Conservation (phyloP, 2,113 vertebrate genomes). For the Australoheros scitulus region DNA sequence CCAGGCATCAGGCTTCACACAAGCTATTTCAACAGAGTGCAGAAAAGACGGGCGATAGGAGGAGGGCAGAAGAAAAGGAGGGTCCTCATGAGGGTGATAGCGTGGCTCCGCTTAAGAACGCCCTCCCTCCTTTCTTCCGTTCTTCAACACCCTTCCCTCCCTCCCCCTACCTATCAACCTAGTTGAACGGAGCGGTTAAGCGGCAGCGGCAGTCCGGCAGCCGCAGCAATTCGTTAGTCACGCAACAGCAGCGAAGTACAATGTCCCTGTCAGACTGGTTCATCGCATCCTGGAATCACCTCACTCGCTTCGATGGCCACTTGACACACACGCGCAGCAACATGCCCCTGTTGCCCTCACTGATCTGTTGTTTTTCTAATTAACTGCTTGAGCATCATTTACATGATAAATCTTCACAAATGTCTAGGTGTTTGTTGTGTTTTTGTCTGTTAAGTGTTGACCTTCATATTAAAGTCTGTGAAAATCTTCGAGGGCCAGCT, state of each 20-base stretch:
- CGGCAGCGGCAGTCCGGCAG: slow-evolving; percentile 13
- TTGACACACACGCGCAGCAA: slow-evolving; percentile 2
- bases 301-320: slow-evolving; percentile 1
- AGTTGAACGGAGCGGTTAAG: slow-evolving; percentile 61
- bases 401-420: neutral
- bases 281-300: slow-evolving; percentile 45
- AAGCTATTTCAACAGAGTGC: slow-evolving; percentile 38
- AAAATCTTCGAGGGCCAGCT: neutral
- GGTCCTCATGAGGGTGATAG: slow-evolving; percentile 33
- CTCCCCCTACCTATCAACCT: slow-evolving; percentile 25
- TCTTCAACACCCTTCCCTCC: neutral
- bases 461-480: neutral
- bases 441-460: neutral
- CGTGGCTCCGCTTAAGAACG: slow-evolving; percentile 50
- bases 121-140: slow-evolving; percentile 14
- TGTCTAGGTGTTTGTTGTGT: neutral
- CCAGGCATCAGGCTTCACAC: slow-evolving; percentile 39
- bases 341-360: neutral
- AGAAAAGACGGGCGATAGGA: slow-evolving; percentile 20
- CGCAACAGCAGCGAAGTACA: slow-evolving; percentile 70
- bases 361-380: slow-evolving; percentile 54
- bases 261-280: slow-evolving; percentile 72
- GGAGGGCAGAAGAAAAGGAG: neutral
- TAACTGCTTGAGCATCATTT: slow-evolving; percentile 17
- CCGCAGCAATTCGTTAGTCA: slow-evolving; percentile 69